phyloP scores from a whole-genome alignment of 2,797 vertebrate genomes.

The Calcarius lapponicus region DNA sequence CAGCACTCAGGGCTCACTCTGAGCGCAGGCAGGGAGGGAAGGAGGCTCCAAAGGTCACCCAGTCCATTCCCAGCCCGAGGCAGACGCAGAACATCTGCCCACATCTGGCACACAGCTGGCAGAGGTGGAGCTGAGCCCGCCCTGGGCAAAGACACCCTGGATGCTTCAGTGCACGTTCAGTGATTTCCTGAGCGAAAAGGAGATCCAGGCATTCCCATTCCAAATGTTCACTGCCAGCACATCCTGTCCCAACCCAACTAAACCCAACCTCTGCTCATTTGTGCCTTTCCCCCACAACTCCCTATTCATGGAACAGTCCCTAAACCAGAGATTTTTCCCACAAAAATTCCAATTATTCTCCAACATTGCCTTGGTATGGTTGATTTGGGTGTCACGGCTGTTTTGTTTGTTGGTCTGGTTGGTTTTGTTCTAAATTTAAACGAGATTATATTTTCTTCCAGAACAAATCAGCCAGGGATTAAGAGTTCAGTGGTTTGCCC shows the following conservation, averaged over 20 bases:
- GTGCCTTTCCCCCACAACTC: not conserved
- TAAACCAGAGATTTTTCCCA: rapidly evolving
- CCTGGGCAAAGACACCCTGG: not conserved
- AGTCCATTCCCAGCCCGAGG: not conserved
- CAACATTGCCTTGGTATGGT: not conserved
- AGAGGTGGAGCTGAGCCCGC: not conserved
- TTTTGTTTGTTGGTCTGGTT: not conserved
- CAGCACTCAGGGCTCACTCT: not conserved
- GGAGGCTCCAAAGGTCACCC: not conserved
- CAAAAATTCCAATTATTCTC: not conserved
- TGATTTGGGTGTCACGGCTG: not conserved
- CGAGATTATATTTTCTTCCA: not conserved
- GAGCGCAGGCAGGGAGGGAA: not conserved
- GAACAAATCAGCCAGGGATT: not conserved
- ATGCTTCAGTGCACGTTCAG: not conserved
- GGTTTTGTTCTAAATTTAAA: not conserved
- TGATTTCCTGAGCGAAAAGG: not conserved
- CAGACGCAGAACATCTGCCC: not conserved
- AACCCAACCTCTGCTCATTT: not conserved
- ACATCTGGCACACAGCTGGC: not conserved
- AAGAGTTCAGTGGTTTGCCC: not conserved
- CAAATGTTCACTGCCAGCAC: not conserved
- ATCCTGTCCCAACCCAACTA: not conserved
- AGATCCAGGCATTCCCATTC: not conserved
- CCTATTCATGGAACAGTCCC: not conserved